Base-by-base conservation (phyloP, 2,888 invertebrate genomes). In the Mimas tiliae region DNA sequence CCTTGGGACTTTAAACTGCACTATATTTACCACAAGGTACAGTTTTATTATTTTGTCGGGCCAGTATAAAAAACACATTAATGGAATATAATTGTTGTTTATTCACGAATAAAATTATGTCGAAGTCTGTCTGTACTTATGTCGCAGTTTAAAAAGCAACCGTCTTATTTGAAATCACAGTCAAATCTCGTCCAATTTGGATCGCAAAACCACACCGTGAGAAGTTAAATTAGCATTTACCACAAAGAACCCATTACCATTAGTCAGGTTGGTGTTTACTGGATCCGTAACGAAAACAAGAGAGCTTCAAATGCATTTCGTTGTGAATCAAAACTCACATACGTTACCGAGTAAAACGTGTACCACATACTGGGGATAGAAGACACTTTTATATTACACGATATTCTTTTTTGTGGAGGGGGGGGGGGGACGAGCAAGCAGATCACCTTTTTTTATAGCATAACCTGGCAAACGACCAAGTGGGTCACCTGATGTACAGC, bases 301-400 rank as follows among this genome's bases (percentile, higher is more conserved):
- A 63, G 65, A 69, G 73, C 69, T 75, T 72, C 64, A 65, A 71
- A 69, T 72, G 77, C 76, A 82, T 80, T 85, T 87, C 86, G 70
- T 72, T 78, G 70, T 75, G 79, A 86, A 86, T 89, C 86, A 88
- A 86, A 89, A 86, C 79, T 83, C 82, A 75, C 85, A 85, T 88
- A 85, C 81, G 85, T 88, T 85, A 86, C 73, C 62, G 70, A 71
- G 74, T 73, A 81, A 84, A 63, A 63, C 62, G 66, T 66, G 63
- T 66, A 66, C 66, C 66, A 52, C 66, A 63, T 53, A 63, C 65
- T 47, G 64, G 14, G n/a, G 65, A 50, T 52, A 16, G 27, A n/a
- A 42, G 14, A 27, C 70, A 73, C 65, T 33, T 82, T 85, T 82
- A 81, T 16, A 73, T 6, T 0, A 0, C 3, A 74, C 80, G 83